Conservation (phyloP, 1,140 invertebrate species). For the Oreohelix idahoensis region DNA sequence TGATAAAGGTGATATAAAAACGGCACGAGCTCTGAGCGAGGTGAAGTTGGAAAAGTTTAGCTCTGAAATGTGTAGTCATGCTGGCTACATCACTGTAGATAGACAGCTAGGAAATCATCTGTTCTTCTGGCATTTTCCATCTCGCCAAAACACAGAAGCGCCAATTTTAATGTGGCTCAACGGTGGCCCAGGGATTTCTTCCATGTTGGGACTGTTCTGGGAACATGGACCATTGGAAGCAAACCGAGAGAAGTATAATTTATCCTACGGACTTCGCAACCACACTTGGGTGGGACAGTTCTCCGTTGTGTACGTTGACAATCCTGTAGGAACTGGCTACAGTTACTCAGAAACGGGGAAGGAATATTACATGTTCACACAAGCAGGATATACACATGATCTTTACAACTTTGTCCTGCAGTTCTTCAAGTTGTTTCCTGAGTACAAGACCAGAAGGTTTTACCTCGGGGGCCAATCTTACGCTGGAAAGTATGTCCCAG, state of each 20-base stretch:
- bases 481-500: slow-evolving; percentile 81
- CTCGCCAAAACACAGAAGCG: slow-evolving; percentile 63
- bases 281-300: slow-evolving; percentile 81
- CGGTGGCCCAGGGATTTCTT: slow-evolving; percentile 84
- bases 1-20: too few relatives aligned
- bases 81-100: slow-evolving; percentile 83
- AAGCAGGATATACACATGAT: slow-evolving; percentile 69
- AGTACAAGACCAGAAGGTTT: slow-evolving; percentile 67
- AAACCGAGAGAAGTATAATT: too few relatives aligned
- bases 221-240: slow-evolving; percentile 81
- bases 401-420: slow-evolving; percentile 66
- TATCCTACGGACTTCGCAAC: slow-evolving; percentile 51
- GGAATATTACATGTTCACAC: slow-evolving; percentile 68
- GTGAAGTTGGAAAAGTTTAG: too few relatives aligned
- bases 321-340: slow-evolving; percentile 80
- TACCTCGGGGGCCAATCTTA: slow-evolving; percentile 72
- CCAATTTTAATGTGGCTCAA: slow-evolving; percentile 88
- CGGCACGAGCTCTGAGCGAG: too few relatives aligned
- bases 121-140: slow-evolving; percentile 91
- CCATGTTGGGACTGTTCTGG: slow-evolving; percentile 83
- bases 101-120: slow-evolving; percentile 83
- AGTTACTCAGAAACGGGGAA: slow-evolving; percentile 64
- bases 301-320: slow-evolving; percentile 89
- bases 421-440: slow-evolving; percentile 71
- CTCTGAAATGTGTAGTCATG: too few relatives aligned